Base-by-base conservation (phyloP, 1,140 invertebrate genomes). In the Ladona fulva region DNA sequence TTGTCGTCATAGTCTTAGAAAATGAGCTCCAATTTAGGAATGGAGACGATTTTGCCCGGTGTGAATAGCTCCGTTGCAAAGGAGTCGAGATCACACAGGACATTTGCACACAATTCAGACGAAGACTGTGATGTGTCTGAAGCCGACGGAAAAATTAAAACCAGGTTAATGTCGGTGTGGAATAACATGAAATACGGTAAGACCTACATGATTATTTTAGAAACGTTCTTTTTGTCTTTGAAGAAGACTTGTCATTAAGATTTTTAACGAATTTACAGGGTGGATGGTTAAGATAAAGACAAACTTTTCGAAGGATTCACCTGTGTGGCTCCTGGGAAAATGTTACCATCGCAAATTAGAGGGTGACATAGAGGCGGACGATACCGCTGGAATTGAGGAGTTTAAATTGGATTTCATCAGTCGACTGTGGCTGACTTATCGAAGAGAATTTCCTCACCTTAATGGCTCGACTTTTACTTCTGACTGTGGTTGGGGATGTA, bases 401-500 rank as follows among this genome's bases (percentile, higher is more conserved):
- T 94, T 95, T 82, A 91, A 92, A 81, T 87, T 88, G 76, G 94
- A 95, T 83, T 95, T 95, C 81, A 87, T 88, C 19, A 93, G 91
- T 76, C 88, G 91, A 81, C 82, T 94, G 25, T 95, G 93, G 93
- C 87, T 95, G 82, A 95, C 94, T 10, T 95, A 95, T 83, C 86
- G 94, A 77, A 87, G 91, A 80, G 93, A 94, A 85, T 95, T 95
- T 85, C 91, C 92, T 8, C 87, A 89, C 24, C 88, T 94, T 83
- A 90, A 89, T 85, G 92, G 92, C 24, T 93, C 92, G 0, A 90
- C 88, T 81, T 92, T 91, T 76, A 95, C 92, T 16, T 91, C 92
- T 0, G 94, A 95, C 83, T 94, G 92, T 85, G 93, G 94, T 1
- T 95, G 94, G 94, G 94, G 94, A 0, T 95, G 94, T 82, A 95